phyloP scores from a whole-genome alignment of 2,888 invertebrate genomes.

The Acholoe squamosa region DNA sequence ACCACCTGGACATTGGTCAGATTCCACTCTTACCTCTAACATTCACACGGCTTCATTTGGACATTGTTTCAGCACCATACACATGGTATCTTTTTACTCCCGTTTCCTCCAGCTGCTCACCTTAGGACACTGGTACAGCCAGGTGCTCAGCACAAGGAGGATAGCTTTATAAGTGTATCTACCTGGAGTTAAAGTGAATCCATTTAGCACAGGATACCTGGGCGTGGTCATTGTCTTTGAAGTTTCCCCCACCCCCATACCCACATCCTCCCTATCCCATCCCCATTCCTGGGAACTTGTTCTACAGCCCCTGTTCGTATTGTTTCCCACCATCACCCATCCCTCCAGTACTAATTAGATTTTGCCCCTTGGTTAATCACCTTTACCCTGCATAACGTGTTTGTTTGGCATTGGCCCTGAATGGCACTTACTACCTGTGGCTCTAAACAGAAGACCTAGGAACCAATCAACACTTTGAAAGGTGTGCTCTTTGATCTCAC shows the following conservation, averaged over 20 bases:
- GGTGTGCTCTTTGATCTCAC: too few relatives aligned
- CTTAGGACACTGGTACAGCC: neutral
- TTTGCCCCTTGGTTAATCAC: too few relatives aligned
- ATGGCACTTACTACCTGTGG: too few relatives aligned
- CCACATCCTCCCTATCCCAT: too few relatives aligned
- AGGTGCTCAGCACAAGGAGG: neutral
- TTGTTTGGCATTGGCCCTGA: too few relatives aligned
- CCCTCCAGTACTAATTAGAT: too few relatives aligned
- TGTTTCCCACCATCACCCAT: too few relatives aligned
- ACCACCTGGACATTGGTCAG: neutral
- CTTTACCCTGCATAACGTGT: too few relatives aligned
- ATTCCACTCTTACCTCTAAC: neutral
- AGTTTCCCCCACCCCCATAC: neutral
- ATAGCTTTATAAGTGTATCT: neutral
- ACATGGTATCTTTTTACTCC: neutral
- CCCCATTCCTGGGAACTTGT: too few relatives aligned
- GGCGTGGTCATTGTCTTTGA: neutral
- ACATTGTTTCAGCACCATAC: neutral
- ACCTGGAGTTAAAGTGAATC: neutral
- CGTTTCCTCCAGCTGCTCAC: neutral
- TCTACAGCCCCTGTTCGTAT: too few relatives aligned
- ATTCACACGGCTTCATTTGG: neutral
- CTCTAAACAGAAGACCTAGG: too few relatives aligned
- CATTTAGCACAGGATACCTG: conserved; percentile 42
- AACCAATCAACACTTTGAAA: too few relatives aligned